Evolutionary conservation across 2,888 invertebrate species (phyloP).

Genomic region (Cyrtodaria siliqua): DNA sequence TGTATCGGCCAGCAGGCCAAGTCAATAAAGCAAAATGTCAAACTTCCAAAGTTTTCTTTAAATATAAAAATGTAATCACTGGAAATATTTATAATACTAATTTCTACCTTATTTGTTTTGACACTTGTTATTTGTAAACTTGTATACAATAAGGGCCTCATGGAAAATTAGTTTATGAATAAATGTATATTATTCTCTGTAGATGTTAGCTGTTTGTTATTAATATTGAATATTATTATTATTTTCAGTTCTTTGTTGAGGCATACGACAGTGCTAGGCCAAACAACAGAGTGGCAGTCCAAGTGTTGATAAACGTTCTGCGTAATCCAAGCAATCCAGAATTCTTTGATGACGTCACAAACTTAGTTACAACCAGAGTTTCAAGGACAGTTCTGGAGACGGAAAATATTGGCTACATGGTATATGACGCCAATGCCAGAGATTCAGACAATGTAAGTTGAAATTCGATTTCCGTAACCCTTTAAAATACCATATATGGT

Average conservation of each 20-base stretch:
- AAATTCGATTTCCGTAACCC: no score
- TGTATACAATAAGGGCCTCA: no score
- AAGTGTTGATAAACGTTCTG: conserved; percentile 71
- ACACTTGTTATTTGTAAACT: no score
- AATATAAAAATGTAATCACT: no score
- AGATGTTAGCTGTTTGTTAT: no score
- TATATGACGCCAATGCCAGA: conserved; percentile 74
- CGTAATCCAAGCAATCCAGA: conserved; percentile 75
- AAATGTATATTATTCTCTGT: no score
- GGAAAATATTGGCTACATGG: conserved; percentile 62
- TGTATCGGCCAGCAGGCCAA: no score
- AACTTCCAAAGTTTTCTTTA: no score
- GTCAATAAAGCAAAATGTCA: no score
- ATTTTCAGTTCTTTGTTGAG: conserved; percentile 60
- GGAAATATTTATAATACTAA: conserved; percentile 18
- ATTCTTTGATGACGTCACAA: conserved; percentile 51
- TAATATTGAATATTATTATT: no score
- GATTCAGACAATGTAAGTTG: conserved; percentile 80
- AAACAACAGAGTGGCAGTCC: conserved; percentile 62
- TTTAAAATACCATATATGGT: no score
- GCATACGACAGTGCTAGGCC: conserved; percentile 73
- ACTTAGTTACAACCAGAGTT: neutral
- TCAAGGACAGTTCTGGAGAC: conserved; percentile 70
- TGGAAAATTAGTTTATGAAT: neutral
- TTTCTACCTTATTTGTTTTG: neutral